phyloP scores from a whole-genome alignment of 2,888 invertebrate species.

The Phaonia tiefii region DNA sequence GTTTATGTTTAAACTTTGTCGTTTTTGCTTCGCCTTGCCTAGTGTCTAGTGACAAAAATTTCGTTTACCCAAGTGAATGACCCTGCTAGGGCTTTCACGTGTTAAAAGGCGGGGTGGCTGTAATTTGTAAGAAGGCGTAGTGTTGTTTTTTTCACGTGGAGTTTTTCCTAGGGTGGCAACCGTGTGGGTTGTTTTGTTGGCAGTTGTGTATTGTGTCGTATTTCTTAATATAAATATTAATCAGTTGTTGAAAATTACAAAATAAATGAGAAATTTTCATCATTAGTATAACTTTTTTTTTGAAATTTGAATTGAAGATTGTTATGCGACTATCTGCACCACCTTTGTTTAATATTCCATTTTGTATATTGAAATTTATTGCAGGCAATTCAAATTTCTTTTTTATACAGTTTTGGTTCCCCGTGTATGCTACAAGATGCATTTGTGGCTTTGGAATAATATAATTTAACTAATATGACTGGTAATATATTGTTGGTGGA shows the following conservation, averaged over 20 bases:
- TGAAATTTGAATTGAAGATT: constrained; percentile 17
- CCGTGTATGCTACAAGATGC: too few species aligned
- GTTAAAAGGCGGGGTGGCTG: neutral
- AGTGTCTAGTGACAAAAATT: constrained; percentile 26
- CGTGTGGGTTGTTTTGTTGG: neutral
- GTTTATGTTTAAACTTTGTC: constrained; percentile 70
- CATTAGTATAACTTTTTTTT: constrained; percentile 19
- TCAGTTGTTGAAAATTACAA: constrained; percentile 39
- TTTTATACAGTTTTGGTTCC: too few species aligned
- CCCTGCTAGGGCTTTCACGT: constrained; percentile 53
- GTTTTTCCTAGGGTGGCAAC: constrained; percentile 2
- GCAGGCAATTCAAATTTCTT: constrained; percentile 9
- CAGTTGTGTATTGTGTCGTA: constrained; percentile 31
- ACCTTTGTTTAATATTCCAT: constrained; percentile 7
- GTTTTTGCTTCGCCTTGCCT: neutral
- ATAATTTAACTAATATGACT: too few species aligned
- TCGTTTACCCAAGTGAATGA: constrained; percentile 62
- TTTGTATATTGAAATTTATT: constrained; percentile 15
- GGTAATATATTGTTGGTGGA: too few species aligned
- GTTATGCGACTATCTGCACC: neutral
- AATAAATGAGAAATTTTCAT: constrained; percentile 35
- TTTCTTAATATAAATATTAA: constrained; percentile 42
- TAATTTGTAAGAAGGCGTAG: neutral
- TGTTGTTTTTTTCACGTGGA: neutral
- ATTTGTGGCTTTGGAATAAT: too few species aligned